phyloP scores from a whole-genome alignment of 2,888 invertebrate genomes.

The Galeruca laticollis region DNA sequence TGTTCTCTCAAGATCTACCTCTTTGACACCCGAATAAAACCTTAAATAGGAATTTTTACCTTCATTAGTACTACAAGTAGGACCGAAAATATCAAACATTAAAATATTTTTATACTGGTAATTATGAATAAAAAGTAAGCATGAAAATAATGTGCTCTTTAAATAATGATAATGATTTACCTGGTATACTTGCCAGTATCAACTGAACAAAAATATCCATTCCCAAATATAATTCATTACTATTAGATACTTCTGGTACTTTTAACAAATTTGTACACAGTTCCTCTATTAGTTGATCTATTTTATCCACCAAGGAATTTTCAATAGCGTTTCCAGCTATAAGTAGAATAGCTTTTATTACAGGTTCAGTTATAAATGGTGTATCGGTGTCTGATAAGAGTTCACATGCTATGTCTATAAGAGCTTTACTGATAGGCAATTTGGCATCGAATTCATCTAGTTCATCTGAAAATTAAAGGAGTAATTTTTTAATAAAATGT shows the following conservation, averaged over 20 bases:
- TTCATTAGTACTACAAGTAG: too few relatives aligned
- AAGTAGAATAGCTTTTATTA: slow-evolving; percentile 67
- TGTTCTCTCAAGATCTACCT: too few relatives aligned
- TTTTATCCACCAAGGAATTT: slow-evolving; percentile 48
- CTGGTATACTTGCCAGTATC: slow-evolving; percentile 57
- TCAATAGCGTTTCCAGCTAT: slow-evolving; percentile 66
- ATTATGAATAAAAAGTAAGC: too few relatives aligned
- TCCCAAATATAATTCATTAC: slow-evolving; percentile 57
- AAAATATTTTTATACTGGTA: too few relatives aligned
- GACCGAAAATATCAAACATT: too few relatives aligned
- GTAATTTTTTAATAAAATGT: neutral
- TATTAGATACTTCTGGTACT: slow-evolving; percentile 51
- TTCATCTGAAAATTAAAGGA: slow-evolving; percentile 64
- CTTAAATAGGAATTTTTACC: too few relatives aligned
- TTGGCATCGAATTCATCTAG: slow-evolving; percentile 68
- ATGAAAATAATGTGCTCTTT: too few relatives aligned
- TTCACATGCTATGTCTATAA: slow-evolving; percentile 68
- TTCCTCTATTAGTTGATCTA: slow-evolving; percentile 55
- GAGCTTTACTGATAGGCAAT: slow-evolving; percentile 66
- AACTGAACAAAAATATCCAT: slow-evolving; percentile 57
- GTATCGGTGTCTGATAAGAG: slow-evolving; percentile 66
- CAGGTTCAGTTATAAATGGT: slow-evolving; percentile 67
- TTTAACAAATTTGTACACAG: slow-evolving; percentile 52
- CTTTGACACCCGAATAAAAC: too few relatives aligned
- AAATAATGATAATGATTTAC: too few relatives aligned